phyloP scores from a whole-genome alignment of 2,113 vertebrate species.

The Chitala chitala region DNA sequence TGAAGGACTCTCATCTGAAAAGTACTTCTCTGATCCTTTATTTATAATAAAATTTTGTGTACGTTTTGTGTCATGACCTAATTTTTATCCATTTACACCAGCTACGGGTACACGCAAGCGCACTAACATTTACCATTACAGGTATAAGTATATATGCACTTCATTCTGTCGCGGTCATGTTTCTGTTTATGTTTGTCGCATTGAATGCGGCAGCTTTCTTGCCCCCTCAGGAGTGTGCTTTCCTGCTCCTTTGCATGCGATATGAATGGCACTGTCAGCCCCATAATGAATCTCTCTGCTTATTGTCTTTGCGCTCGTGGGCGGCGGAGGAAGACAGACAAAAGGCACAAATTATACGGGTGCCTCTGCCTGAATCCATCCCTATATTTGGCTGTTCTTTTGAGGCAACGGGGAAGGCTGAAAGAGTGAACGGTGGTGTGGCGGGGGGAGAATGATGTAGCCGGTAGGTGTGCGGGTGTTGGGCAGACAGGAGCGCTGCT shows the following conservation, averaged over 20 bases:
- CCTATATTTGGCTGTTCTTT: conserved; percentile 49
- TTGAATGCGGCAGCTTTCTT: conserved; percentile 19
- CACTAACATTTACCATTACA: too few relatives aligned
- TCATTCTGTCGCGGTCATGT: too few relatives aligned
- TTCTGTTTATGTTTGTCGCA: conserved; percentile 15
- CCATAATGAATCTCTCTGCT: conserved; percentile 43
- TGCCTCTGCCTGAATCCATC: conserved; percentile 43
- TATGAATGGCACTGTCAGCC: conserved; percentile 42
- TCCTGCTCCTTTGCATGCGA: conserved; percentile 13
- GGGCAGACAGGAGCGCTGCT: neutral
- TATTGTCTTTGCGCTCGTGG: conserved; percentile 51
- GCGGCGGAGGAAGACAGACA: conserved; percentile 49
- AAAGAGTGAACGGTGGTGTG: conserved; percentile 19
- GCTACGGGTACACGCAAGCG: too few relatives aligned
- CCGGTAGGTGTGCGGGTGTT: conserved; percentile 4
- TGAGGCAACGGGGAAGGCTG: conserved; percentile 9
- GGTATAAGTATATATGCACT: too few relatives aligned
- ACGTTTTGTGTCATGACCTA: too few relatives aligned
- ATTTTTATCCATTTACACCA: too few relatives aligned
- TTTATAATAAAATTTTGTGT: too few relatives aligned
- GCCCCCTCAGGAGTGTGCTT: conserved; percentile 27
- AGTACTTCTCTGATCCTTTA: neutral
- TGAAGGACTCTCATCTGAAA: neutral
- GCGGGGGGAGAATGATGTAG: conserved; percentile 12
- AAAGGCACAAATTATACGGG: conserved; percentile 57